A percentile compares a stretch with the other conserved stretches of the same genome.
These are phyloP conservation scores for Bothrops jararaca DNA, from an alignment of 2,113 vertebrate genomes.

Conservation along the genomic window DNA sequence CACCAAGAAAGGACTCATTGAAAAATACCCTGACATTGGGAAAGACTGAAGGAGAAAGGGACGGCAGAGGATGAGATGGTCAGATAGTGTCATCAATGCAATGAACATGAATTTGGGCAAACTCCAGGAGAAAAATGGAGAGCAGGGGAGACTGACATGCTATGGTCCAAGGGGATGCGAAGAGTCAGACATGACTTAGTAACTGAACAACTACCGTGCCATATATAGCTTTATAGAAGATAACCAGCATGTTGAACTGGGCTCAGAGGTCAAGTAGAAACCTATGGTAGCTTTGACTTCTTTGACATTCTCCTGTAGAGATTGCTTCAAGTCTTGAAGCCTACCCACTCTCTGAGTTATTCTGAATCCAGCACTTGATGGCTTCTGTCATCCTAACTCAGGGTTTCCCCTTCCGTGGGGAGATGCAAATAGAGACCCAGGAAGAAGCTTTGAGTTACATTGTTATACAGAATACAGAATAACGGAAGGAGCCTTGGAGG, in stretches of 20 bases:
- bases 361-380: background rate
- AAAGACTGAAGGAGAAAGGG: background rate
- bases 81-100: background rate
- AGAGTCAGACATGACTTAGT: background rate
- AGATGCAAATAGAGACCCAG: background rate
- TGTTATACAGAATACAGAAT: background rate
- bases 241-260: background rate
- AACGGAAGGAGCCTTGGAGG: no score
- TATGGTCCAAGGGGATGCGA: background rate
- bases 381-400: background rate
- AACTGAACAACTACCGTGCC: background rate
- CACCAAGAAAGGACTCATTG: background rate
- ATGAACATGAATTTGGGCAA: background rate
- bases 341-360: background rate
- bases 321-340: background rate
- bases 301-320: background rate
- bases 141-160: background rate
- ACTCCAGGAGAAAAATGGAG: background rate
- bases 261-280: background rate
- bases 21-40: background rate
- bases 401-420: background rate
- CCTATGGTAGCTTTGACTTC: background rate
- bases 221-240: background rate
- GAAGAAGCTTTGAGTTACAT: background rate
- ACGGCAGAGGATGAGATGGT: background rate